phyloP scores from a whole-genome alignment of 2,888 invertebrate genomes.

The Lithophane socia region DNA sequence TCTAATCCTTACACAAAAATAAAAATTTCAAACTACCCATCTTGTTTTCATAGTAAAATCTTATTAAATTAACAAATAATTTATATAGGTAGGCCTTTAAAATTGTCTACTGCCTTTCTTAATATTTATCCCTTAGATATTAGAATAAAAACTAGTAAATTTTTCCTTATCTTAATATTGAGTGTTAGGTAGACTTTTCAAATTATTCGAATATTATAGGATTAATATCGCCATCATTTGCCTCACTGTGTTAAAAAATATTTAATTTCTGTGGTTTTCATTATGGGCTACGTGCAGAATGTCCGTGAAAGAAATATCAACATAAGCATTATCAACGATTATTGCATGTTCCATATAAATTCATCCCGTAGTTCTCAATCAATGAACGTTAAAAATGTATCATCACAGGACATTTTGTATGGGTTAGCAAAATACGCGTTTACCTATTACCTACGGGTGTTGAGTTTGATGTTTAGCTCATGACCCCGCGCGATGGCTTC shows the following conservation, averaged over 20 bases:
- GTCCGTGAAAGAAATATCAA: neutral
- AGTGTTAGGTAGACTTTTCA: constrained; percentile 63
- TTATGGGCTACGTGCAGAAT: constrained; percentile 18
- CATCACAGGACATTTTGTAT: constrained; percentile 1
- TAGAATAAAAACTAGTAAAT: constrained; percentile 47
- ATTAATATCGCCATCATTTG: constrained; percentile 40
- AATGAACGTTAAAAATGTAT: neutral
- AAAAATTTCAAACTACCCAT: neutral
- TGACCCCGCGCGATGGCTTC: constrained; percentile 13
- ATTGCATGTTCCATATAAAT: neutral
- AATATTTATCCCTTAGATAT: constrained; percentile 47
- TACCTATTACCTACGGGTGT: neutral
- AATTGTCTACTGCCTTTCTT: constrained; percentile 64
- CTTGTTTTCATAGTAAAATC: constrained; percentile 29
- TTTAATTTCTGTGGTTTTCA: constrained; percentile 13
- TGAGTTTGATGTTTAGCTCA: constrained; percentile 15
- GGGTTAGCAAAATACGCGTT: neutral
- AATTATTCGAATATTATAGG: constrained; percentile 41
- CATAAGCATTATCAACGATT: neutral
- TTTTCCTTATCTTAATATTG: constrained; percentile 57
- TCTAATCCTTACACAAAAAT: neutral
- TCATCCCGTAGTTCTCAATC: constrained; percentile 12
- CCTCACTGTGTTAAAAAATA: constrained; percentile 35
- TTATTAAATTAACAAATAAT: constrained; percentile 22
- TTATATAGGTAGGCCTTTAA: constrained; percentile 65